Base-by-base conservation (phyloP, 2,797 vertebrate species). In the Cyclura pinguis region DNA sequence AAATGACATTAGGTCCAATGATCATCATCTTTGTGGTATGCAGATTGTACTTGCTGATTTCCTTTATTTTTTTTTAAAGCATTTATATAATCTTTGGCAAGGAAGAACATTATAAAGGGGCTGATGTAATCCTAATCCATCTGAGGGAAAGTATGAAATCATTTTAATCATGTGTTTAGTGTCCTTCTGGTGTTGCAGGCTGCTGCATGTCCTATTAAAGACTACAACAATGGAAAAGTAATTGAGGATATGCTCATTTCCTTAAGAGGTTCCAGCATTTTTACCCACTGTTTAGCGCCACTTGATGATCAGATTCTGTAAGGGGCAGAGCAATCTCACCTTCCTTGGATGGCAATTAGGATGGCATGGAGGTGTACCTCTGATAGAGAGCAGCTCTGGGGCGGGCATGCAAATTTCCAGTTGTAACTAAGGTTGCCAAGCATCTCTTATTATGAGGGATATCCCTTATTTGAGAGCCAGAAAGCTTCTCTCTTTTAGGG, bases 101-200 rank as follows among this genome's bases (percentile, higher is more conserved):
- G 20, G 32, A 84, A 59, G 80, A 77, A 64, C 50, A n/a, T 59
- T 80, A 24, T 59, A 76, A 84, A 89, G 32, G 52, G 69, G 72
- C 47, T 22, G 22, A 84, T 64, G 1, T 59, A 84, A 89, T 84
- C 80, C 55, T 64, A 50, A 64, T 81, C 69, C 18, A n/a, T 90
- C 73, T 83, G 20, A 88, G 6, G 9, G 14, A 81, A 76, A 76
- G 38, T 78, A 86, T 89, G n/a, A 55, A 76, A 57, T 38, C 77
- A 24, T 80, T 93, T 92, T 85, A 72, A 22, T 81, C 69, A 55
- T 5, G 64, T 55, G 62, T 69, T 88, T 80, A 35, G 13, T 55
- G 22, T 55, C 18, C 35, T 77, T 84, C 27, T 62, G 50, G 24
- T 84, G 73, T 6, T 77, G 57, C 22, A 76, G 47, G 42, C 20